Conservation (phyloP, 2,113 vertebrate genomes). For the Trogon surrucura region DNA sequence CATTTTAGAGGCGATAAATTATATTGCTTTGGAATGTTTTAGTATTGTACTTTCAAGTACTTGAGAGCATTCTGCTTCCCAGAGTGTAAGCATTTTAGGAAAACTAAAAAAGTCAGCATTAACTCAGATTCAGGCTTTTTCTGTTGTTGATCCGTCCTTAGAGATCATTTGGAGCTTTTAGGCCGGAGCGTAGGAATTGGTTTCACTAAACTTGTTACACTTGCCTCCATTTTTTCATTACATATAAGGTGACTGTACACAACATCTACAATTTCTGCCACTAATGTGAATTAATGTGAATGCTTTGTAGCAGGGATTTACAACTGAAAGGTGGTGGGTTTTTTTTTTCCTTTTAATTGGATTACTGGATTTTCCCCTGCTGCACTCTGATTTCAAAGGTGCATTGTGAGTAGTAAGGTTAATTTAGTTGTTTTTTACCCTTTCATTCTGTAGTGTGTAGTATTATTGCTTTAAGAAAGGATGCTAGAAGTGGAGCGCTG, state of each 20-base stretch:
- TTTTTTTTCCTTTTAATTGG: neutral
- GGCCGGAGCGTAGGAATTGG: neutral
- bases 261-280: neutral
- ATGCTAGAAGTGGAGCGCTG: neutral
- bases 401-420: neutral
- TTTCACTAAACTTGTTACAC: neutral
- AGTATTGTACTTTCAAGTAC: neutral
- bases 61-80: neutral
- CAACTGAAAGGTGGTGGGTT: neutral
- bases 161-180: neutral
- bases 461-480: neutral
- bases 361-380: neutral
- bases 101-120: neutral
- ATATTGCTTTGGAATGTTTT: neutral
- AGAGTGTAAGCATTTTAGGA: neutral
- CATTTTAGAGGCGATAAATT: neutral
- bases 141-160: neutral
- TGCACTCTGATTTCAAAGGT: neutral
- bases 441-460: neutral
- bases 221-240: neutral
- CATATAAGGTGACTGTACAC: accelerated
- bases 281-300: neutral
- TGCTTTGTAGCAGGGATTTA: neutral
- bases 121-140: neutral
- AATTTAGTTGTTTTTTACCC: neutral